phyloP scores from a whole-genome alignment of 2,888 invertebrate species.

The Protonemura montana region DNA sequence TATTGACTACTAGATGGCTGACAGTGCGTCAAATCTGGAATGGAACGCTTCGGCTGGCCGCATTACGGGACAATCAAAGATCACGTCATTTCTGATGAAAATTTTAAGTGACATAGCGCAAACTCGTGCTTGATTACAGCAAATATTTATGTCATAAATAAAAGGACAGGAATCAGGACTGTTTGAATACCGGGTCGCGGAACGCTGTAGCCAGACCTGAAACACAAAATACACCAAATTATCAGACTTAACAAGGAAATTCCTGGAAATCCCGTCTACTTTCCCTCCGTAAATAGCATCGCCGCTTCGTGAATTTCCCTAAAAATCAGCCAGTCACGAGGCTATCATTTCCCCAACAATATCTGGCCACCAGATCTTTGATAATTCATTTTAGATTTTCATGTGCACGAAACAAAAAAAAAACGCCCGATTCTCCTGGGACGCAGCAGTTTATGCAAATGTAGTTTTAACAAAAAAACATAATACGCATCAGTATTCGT shows the following conservation, averaged over 20 bases:
- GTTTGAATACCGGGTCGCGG: background rate
- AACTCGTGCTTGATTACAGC: background rate
- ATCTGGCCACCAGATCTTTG: too few relatives aligned
- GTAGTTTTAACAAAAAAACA: background rate
- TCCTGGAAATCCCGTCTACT: background rate
- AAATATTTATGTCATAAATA: background rate
- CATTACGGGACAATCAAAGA: background rate
- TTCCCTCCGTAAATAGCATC: background rate
- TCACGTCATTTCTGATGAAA: too few relatives aligned
- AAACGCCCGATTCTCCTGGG: background rate
- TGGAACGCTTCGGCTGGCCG: background rate
- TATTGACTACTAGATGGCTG: background rate
- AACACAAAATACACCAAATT: background rate
- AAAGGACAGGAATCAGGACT: background rate
- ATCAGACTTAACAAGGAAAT: too few relatives aligned
- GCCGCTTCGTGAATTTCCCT: background rate
- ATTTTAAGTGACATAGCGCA: background rate
- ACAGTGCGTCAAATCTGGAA: background rate
- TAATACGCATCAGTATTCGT: background rate
- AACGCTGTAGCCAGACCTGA: background rate
- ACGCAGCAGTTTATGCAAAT: background rate
- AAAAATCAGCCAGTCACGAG: too few relatives aligned
- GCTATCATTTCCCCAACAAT: too few relatives aligned
- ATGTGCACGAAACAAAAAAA: background rate
- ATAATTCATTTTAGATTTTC: background rate